Evolutionary conservation across 2,888 invertebrate genomes (phyloP).

Genomic region (Lumbricus terrestris): DNA sequence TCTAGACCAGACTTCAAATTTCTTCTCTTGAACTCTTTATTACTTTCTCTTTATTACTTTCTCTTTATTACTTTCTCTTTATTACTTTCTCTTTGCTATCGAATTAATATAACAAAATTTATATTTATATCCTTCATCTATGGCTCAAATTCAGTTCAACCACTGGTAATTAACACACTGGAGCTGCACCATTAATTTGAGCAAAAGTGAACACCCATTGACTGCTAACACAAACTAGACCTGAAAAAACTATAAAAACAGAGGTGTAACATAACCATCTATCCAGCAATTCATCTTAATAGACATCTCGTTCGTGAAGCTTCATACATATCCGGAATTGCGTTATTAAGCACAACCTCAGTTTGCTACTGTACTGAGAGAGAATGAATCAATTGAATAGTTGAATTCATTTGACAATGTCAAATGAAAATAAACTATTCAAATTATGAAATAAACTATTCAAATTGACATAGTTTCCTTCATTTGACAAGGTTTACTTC

Average conservation of each 20-base stretch:
- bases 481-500: background rate
- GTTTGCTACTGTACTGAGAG: background rate
- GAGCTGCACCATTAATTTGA: background rate
- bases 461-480: too few relatives aligned
- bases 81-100: too few relatives aligned
- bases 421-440: too few relatives aligned
- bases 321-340: background rate
- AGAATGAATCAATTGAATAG: too few relatives aligned
- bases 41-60: too few relatives aligned
- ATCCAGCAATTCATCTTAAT: background rate
- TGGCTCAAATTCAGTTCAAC: background rate
- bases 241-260: background rate
- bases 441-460: too few relatives aligned
- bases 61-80: too few relatives aligned
- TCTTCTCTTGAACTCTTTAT: background rate
- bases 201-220: background rate
- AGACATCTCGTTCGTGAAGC: background rate
- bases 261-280: background rate
- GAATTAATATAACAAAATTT: background rate
- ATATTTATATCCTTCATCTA: background rate
- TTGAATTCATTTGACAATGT: too few relatives aligned
- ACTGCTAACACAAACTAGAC: background rate
- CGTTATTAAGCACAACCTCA: background rate
- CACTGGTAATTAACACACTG: background rate
- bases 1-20: background rate